Evolutionary conservation across 2,113 vertebrate genomes (phyloP).

Genomic region (Prunella himalayana): DNA sequence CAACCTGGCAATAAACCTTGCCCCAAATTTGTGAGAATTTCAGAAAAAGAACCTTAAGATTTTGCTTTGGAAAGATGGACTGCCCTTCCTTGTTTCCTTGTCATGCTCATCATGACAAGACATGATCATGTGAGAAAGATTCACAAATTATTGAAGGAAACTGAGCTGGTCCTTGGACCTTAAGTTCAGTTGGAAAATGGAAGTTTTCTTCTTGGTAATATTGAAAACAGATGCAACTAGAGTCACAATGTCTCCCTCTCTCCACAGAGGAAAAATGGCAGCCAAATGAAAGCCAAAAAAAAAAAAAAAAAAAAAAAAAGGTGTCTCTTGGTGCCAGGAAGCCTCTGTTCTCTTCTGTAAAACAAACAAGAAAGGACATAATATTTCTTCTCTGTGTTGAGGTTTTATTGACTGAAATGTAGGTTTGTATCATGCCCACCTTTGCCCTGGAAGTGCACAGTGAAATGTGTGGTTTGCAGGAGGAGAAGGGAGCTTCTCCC

Average conservation of each 20-base stretch:
- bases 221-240: background rate
- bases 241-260: background rate
- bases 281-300: background rate
- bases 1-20: background rate
- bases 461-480: background rate
- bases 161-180: background rate
- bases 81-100: background rate
- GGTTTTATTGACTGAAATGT: background rate
- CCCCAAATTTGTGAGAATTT: background rate
- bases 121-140: background rate
- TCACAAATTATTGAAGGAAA: background rate
- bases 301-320: background rate
- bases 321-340: background rate
- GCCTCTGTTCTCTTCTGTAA: background rate
- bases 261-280: background rate
- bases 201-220: background rate
- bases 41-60: background rate
- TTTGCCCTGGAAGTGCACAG: background rate
- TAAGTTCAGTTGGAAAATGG: background rate
- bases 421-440: background rate
- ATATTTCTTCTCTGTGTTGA: background rate
- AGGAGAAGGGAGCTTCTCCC: background rate
- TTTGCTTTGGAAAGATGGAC: background rate
- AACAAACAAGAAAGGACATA: background rate
- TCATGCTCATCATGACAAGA: background rate